Conservation (phyloP, 2,797 vertebrate genomes). For the Channa striata region DNA sequence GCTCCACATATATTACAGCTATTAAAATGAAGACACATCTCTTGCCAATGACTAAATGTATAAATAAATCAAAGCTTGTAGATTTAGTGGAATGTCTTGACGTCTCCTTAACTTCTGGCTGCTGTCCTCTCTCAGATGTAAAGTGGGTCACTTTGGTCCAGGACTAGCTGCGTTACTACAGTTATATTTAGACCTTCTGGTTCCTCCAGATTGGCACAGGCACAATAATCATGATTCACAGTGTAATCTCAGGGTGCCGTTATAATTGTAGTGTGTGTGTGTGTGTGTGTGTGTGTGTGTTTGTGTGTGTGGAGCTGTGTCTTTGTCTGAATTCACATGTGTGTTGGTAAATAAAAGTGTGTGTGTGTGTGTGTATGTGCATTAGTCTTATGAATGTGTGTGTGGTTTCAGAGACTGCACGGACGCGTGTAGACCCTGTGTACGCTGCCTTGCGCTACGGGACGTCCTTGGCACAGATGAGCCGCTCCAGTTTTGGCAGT, state of each 20-base stretch:
- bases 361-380: conserved; percentile 11
- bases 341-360: conserved; percentile 25
- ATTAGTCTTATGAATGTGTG: conserved; percentile 29
- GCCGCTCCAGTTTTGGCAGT: conserved; percentile 91
- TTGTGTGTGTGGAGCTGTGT: conserved; percentile 23
- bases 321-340: conserved; percentile 27
- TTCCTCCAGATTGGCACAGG: conserved; percentile 51
- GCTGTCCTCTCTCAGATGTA: conserved; percentile 43
- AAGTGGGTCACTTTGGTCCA: conserved; percentile 76
- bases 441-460: conserved; percentile 92
- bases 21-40: conserved; percentile 44
- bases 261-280: conserved; percentile 30
- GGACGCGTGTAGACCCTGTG: conserved; percentile 87
- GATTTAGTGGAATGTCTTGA: conserved; percentile 52
- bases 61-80: conserved; percentile 37
- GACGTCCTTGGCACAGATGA: conserved; percentile 92
- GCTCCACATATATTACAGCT: conserved; percentile 29
- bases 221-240: conserved; percentile 39
- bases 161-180: conserved; percentile 42
- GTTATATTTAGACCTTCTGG: conserved; percentile 72
- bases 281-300: conserved; percentile 25
- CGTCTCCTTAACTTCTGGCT: conserved; percentile 65
- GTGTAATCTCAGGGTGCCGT: conserved; percentile 39
- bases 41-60: conserved; percentile 38
- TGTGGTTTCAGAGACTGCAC: conserved; percentile 78